Percentiles rank a stretch among this genome's conserved stretches.
phyloP scores from a whole-genome alignment of 2,113 vertebrate species.

The Montifringilla adamsi region DNA sequence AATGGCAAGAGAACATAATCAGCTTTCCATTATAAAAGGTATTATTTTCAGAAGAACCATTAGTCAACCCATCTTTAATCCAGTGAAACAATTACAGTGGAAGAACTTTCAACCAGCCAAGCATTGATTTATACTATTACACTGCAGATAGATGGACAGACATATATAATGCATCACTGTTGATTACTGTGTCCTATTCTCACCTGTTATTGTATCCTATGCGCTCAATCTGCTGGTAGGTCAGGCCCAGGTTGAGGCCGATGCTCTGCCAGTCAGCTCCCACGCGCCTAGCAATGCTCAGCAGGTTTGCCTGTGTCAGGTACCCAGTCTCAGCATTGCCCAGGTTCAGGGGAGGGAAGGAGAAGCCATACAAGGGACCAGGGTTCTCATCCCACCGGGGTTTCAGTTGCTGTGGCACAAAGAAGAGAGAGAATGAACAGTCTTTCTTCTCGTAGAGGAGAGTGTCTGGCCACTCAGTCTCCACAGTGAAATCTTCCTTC shows the following conservation, averaged over 20 bases:
- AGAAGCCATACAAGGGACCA: not conserved
- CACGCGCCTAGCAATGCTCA: slow-evolving; percentile 85
- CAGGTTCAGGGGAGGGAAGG: slow-evolving; percentile 84
- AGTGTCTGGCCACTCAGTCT: not conserved
- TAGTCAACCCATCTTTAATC: not conserved
- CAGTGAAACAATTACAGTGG: not conserved
- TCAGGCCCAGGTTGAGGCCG: slow-evolving; percentile 86
- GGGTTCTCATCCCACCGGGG: not conserved
- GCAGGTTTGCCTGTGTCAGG: slow-evolving; percentile 90
- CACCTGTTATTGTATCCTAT: slow-evolving; percentile 86
- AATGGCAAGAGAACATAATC: not conserved
- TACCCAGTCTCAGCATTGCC: slow-evolving; percentile 92
- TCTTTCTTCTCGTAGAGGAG: not conserved
- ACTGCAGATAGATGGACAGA: not conserved
- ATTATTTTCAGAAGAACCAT: not conserved
- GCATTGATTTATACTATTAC: not conserved
- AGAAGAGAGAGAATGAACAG: not conserved
- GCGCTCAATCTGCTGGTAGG: slow-evolving; percentile 82
- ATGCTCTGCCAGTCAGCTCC: slow-evolving; percentile 87
- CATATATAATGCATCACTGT: not conserved
- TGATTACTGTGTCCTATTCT: not conserved
- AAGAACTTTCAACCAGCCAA: not conserved
- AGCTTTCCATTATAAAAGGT: not conserved
- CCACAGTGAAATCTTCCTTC: not conserved
- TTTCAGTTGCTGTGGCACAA: slow-evolving; percentile 65